phyloP scores from a whole-genome alignment of 2,888 invertebrate genomes.

The Osmoderma eremita region DNA sequence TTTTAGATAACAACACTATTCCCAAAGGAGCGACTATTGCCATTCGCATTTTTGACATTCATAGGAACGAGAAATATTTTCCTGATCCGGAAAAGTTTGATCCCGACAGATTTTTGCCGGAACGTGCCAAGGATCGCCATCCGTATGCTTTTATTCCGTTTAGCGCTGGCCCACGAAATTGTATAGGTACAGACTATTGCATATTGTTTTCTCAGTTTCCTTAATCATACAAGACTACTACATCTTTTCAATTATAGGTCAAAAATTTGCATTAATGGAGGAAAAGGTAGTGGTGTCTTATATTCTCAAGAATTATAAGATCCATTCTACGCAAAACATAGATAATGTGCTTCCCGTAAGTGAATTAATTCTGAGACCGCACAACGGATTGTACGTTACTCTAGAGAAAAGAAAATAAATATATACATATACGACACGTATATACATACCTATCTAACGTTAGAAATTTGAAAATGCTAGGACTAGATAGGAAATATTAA shows the following conservation, averaged over 20 bases:
- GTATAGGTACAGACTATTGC: constrained; percentile 64
- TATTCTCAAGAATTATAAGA: constrained; percentile 23
- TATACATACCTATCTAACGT: no score
- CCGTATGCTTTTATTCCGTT: constrained; percentile 80
- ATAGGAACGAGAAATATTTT: constrained; percentile 72
- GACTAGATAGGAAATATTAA: no score
- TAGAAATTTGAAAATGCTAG: no score
- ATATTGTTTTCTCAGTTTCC: neutral
- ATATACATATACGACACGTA: no score
- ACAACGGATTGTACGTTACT: constrained; percentile 15
- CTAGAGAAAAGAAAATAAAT: constrained; percentile 24
- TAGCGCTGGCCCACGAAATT: constrained; percentile 79
- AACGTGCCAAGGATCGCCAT: constrained; percentile 74
- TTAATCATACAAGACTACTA: no score
- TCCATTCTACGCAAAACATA: constrained; percentile 22
- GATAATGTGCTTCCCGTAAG: constrained; percentile 23
- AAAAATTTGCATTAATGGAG: constrained; percentile 30
- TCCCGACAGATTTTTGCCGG: constrained; percentile 78
- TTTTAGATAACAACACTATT: constrained; percentile 42
- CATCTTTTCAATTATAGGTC: constrained; percentile 10
- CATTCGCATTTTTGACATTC: constrained; percentile 62
- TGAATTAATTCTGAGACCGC: constrained; percentile 30
- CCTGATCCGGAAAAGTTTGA: constrained; percentile 71
- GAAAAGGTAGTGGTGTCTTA: constrained; percentile 34
- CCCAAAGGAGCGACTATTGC: constrained; percentile 48